A percentile compares a stretch with the other conserved stretches of the same genome.
Conservation (phyloP, 2,888 invertebrate species). For the Amphipoea oculea region DNA sequence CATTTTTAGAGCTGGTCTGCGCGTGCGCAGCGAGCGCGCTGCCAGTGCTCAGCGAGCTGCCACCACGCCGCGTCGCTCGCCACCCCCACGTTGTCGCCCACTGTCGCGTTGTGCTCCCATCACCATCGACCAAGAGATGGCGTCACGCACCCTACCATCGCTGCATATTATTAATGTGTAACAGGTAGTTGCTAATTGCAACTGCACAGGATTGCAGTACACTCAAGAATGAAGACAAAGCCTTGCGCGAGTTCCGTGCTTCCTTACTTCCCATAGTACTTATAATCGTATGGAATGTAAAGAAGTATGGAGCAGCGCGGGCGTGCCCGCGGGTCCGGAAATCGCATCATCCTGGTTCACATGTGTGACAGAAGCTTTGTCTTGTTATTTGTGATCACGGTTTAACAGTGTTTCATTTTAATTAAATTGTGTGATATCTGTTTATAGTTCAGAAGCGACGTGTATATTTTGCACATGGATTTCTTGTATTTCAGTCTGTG, state of each 20-base stretch:
- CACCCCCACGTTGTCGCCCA: slow-evolving; percentile 76
- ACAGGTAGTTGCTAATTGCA: slow-evolving; percentile 66
- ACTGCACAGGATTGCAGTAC: slow-evolving; percentile 65
- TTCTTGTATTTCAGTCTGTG: slow-evolving; percentile 58
- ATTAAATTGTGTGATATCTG: slow-evolving; percentile 65
- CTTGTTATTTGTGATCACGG: slow-evolving; percentile 70
- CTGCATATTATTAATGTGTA: slow-evolving; percentile 58
- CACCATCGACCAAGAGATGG: slow-evolving; percentile 75
- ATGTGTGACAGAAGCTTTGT: slow-evolving; percentile 75
- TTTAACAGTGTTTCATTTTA: slow-evolving; percentile 70
- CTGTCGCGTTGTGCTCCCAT: slow-evolving; percentile 71
- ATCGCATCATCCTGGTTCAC: slow-evolving; percentile 72
- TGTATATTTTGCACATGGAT: slow-evolving; percentile 56
- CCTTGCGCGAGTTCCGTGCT: slow-evolving; percentile 96
- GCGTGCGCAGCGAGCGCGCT: slow-evolving; percentile 87
- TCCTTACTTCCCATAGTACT: slow-evolving; percentile 98
- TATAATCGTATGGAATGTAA: slow-evolving; percentile 98
- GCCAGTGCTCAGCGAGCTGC: slow-evolving; percentile 88
- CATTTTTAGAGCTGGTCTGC: slow-evolving; percentile 90
- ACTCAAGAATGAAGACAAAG: slow-evolving; percentile 82
- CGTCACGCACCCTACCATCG: slow-evolving; percentile 69
- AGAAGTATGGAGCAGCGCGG: slow-evolving; percentile 97
- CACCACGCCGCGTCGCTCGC: slow-evolving; percentile 88
- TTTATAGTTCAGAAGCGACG: slow-evolving; percentile 54
- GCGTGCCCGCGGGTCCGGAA: slow-evolving; percentile 82